Conservation (phyloP, 2,888 invertebrate species). For the Apamea sordens region DNA sequence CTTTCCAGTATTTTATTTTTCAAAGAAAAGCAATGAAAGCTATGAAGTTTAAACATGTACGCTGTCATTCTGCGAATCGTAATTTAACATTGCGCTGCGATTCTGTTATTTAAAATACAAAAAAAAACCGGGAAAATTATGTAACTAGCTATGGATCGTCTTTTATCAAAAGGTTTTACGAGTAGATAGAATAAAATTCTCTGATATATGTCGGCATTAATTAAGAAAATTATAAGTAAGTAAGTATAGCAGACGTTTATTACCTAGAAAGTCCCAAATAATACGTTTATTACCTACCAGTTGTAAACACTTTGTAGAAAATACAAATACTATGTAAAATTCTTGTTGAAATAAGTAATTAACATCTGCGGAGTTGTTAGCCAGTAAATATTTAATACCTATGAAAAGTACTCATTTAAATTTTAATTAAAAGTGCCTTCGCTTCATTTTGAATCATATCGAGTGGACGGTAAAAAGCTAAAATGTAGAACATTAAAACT, state of each 20-base stretch:
- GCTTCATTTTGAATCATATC: constrained; percentile 28
- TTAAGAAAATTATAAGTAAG: not conserved
- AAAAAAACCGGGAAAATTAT: not conserved
- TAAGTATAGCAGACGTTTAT: not conserved
- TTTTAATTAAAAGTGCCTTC: constrained; percentile 45
- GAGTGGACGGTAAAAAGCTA: constrained; percentile 21
- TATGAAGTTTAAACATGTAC: not conserved
- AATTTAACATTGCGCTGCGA: not conserved
- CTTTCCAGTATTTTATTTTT: not conserved
- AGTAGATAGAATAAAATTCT: not conserved
- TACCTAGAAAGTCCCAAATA: not conserved
- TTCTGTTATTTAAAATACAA: not conserved
- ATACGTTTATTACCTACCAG: not conserved
- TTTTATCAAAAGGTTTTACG: not conserved
- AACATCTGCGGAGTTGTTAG: constrained; percentile 19
- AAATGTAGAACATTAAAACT: constrained; percentile 40
- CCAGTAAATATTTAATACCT: constrained; percentile 29
- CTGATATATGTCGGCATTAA: not conserved
- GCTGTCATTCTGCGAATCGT: not conserved
- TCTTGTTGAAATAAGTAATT: constrained; percentile 31
- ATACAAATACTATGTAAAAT: constrained; percentile 7
- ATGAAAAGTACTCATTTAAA: constrained; percentile 22
- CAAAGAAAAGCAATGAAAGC: not conserved
- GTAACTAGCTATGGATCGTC: not conserved
- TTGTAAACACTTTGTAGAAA: constrained; percentile 17